These are phyloP conservation scores for Nomada hirtipes DNA, from an alignment of 2,888 invertebrate genomes.

Conservation along the genomic window DNA sequence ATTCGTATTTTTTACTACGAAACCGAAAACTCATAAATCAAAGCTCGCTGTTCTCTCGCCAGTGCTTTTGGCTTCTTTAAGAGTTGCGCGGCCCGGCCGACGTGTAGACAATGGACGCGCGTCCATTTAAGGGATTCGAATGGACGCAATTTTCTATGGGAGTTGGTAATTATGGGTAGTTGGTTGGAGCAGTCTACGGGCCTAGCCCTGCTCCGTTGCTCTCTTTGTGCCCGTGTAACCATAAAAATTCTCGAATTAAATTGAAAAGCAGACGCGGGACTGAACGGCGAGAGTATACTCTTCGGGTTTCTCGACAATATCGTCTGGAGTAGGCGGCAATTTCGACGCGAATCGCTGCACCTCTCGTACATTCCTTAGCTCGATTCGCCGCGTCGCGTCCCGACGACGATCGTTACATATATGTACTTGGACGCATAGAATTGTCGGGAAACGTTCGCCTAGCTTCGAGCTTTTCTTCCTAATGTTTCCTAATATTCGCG, in stretches of 20 bases:
- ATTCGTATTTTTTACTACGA: conserved; percentile 84
- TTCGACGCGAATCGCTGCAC: too few species aligned
- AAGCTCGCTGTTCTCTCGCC: conserved; percentile 75
- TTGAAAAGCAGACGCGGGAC: conserved; percentile 72
- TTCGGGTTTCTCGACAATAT: conserved; percentile 23
- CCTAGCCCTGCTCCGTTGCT: conserved; percentile 52
- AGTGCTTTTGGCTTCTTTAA: conserved; percentile 64
- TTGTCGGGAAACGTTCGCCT: neutral
- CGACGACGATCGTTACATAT: too few species aligned
- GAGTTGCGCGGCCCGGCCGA: conserved; percentile 55
- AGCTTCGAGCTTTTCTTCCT: neutral
- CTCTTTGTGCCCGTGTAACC: conserved; percentile 73
- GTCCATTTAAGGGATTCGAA: conserved; percentile 84
- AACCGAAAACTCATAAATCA: conserved; percentile 84
- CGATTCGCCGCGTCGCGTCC: too few species aligned
- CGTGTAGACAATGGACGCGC: conserved; percentile 80
- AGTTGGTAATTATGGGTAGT: conserved; percentile 84
- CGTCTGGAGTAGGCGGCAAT: neutral
- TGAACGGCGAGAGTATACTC: conserved; percentile 4
- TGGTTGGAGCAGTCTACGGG: conserved; percentile 79
- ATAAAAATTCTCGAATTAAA: conserved; percentile 81
- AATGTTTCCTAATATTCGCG: neutral
- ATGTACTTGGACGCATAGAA: neutral
- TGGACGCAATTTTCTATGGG: conserved; percentile 84
- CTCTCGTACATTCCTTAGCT: too few species aligned